A percentile compares a stretch with the other conserved stretches of the same genome.
These are phyloP conservation scores for Holcopasites calliopsidis DNA, from an alignment of 1,140 invertebrate genomes.

Conservation along the genomic window DNA sequence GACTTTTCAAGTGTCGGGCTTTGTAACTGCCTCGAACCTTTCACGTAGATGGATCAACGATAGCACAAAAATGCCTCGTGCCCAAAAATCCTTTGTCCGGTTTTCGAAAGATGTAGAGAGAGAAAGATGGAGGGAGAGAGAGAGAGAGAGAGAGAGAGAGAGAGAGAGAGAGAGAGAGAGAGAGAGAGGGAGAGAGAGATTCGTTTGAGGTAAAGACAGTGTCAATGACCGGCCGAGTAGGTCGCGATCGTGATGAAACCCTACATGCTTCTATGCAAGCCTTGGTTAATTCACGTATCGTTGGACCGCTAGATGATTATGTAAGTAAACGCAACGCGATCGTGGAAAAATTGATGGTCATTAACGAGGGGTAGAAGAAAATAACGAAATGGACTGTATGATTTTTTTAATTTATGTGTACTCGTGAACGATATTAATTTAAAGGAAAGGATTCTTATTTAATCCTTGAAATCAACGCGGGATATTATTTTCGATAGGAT, in stretches of 20 bases:
- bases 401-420: background rate
- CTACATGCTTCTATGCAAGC: constrained; percentile 18
- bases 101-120: background rate
- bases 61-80: background rate
- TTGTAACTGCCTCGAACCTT: constrained; percentile 29
- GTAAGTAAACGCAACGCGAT: background rate
- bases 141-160: background rate
- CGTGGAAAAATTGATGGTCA: background rate
- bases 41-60: background rate
- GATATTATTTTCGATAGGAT: background rate
- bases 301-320: background rate
- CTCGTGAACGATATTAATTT: background rate
- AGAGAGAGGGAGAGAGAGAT: background rate
- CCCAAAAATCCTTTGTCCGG: constrained; percentile 17
- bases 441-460: background rate
- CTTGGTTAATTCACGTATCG: background rate
- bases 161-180: too few species aligned
- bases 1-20: too few species aligned
- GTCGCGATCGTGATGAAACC: constrained; percentile 19
- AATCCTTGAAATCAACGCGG: background rate
- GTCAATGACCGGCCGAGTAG: constrained; percentile 34
- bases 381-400: background rate
- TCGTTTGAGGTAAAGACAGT: constrained; percentile 7
- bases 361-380: too few species aligned
- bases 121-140: background rate